A percentile compares a stretch with the other conserved stretches of the same genome.
phyloP scores from a whole-genome alignment of 2,888 invertebrate species.

The Drosophila antonietae region DNA sequence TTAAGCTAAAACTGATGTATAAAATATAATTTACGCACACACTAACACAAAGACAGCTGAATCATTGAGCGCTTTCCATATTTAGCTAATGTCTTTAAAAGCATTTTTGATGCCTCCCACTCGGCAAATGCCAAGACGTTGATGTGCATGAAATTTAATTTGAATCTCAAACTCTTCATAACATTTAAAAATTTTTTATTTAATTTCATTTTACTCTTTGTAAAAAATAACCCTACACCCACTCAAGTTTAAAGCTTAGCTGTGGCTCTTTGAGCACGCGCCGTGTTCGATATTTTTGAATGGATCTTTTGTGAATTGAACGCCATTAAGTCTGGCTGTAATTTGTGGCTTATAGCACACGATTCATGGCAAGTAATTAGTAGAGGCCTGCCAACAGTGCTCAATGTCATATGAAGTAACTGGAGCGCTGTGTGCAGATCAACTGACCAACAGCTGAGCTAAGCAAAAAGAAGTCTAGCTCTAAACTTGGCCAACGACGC shows the following conservation, averaged over 20 bases:
- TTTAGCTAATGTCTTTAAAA: slow-evolving; percentile 44
- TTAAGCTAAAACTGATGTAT: not conserved
- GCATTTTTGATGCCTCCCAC: slow-evolving; percentile 55
- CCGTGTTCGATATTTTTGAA: slow-evolving; percentile 9
- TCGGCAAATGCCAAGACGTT: slow-evolving; percentile 58
- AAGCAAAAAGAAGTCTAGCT: slow-evolving; percentile 16
- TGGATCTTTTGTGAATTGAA: slow-evolving; percentile 19
- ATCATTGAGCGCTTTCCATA: slow-evolving; percentile 24
- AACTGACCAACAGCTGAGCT: slow-evolving; percentile 27
- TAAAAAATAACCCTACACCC: slow-evolving; percentile 27
- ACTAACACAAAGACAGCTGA: slow-evolving; percentile 7
- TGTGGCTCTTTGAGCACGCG: slow-evolving; percentile 35
- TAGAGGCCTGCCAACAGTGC: slow-evolving; percentile 8
- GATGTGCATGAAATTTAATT: slow-evolving; percentile 34
- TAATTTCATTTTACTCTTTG: slow-evolving; percentile 2
- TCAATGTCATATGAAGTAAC: slow-evolving; percentile 29
- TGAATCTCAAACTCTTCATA: slow-evolving; percentile 23
- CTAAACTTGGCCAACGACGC: slow-evolving; percentile 12
- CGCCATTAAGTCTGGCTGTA: slow-evolving; percentile 21
- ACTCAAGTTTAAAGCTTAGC: slow-evolving; percentile 29
- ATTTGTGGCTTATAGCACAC: slow-evolving; percentile 34
- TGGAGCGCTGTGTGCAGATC: slow-evolving; percentile 20
- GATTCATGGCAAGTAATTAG: slow-evolving; percentile 20
- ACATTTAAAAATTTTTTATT: slow-evolving; percentile 14
- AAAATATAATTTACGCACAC: not conserved